These are phyloP conservation scores for Anguilla rostrata DNA, from an alignment of 2,113 vertebrate genomes.

Conservation along the genomic window DNA sequence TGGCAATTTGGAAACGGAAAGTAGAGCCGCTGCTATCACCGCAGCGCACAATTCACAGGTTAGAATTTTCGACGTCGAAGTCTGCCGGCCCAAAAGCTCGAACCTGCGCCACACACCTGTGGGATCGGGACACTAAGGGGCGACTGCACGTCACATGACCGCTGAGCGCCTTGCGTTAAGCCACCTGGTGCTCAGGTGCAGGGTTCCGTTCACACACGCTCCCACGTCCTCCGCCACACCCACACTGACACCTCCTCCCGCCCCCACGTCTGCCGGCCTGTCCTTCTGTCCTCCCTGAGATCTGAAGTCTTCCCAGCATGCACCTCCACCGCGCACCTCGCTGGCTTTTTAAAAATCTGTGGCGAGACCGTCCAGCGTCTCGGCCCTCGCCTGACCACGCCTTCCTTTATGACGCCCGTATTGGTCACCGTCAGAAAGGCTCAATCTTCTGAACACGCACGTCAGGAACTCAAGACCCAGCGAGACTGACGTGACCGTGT, in stretches of 20 bases:
- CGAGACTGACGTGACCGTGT: not conserved
- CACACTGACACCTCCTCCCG: too few species aligned
- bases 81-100: too few species aligned
- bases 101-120: not conserved
- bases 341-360: slow-evolving; percentile 37
- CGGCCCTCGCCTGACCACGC: slow-evolving; percentile 1
- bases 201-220: too few species aligned
- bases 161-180: too few species aligned
- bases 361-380: slow-evolving; percentile 12
- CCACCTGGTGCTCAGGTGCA: not conserved
- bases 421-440: not conserved
- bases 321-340: slow-evolving; percentile 24
- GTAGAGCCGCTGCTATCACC: not conserved
- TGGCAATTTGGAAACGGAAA: not conserved
- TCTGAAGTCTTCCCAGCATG: slow-evolving; percentile 37
- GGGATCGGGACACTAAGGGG: not conserved
- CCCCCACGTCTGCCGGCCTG: not conserved
- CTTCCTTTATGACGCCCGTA: not conserved
- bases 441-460: not conserved
- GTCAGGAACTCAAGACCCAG: not conserved
- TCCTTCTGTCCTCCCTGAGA: not conserved
- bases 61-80: not conserved
- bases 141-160: too few species aligned
- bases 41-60: not conserved
- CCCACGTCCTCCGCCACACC: not conserved